Conservation (phyloP, 1,140 invertebrate species). For the Tetramorium parvispinum region DNA sequence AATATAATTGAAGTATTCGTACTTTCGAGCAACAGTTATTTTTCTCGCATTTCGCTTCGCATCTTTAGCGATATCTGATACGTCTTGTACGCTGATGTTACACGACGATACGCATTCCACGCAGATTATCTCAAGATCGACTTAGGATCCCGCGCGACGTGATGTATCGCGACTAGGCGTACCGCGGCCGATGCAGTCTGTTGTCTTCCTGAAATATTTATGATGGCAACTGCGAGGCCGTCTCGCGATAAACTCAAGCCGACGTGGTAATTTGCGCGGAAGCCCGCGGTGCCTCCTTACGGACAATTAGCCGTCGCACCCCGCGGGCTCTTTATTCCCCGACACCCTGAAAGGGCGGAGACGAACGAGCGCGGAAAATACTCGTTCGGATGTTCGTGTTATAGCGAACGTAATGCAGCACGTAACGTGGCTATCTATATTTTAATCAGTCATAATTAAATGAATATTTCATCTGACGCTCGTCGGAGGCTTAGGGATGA, state of each 20-base stretch:
- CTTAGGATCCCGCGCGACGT: constrained; percentile 21
- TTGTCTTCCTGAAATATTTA: constrained; percentile 60
- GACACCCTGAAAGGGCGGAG: background rate
- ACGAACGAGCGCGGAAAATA: constrained; percentile 19
- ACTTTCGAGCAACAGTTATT: background rate
- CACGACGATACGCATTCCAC: constrained; percentile 14
- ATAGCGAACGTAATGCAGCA: constrained; percentile 75
- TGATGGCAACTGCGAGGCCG: constrained; percentile 56
- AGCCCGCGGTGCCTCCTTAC: constrained; percentile 55
- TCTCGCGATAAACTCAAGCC: constrained; percentile 56
- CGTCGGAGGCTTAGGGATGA: constrained; percentile 29
- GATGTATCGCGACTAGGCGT: constrained; percentile 22
- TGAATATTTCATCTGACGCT: constrained; percentile 82
- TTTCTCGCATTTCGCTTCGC: constrained; percentile 6
- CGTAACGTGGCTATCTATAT: constrained; percentile 82
- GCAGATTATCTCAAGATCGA: constrained; percentile 43
- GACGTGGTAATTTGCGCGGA: constrained; percentile 59
- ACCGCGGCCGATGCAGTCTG: constrained; percentile 7
- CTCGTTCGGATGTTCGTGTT: constrained; percentile 40
- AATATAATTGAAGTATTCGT: background rate
- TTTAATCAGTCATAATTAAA: constrained; percentile 84
- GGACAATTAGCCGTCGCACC: constrained; percentile 63
- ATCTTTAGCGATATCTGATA: background rate
- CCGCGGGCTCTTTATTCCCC: constrained; percentile 52
- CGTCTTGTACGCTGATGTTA: background rate